Evolutionary conservation across 2,888 invertebrate genomes (phyloP), one percentile per base, ranked within the genome.

Genomic region (Caenorhabditis panamensis): DNA sequence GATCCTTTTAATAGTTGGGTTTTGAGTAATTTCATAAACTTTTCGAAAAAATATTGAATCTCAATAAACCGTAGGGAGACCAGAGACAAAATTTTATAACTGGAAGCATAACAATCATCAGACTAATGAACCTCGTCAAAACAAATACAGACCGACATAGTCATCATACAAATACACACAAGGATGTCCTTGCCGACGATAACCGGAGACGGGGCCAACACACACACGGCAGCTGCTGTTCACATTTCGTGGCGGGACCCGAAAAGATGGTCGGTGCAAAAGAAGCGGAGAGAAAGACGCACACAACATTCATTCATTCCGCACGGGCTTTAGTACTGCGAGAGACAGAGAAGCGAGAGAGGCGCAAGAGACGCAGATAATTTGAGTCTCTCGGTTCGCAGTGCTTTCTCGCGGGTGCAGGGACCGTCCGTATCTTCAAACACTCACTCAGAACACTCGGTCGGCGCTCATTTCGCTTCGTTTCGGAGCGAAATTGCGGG

Each of bases 391-490:
- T 37, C 26, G 47, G 62, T 63, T 63, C 63, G 18, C 51, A 5
- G 20, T 20, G 41, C 13, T 13, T 41, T 16, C 8, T 41, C 5
- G 26, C 44, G 13, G 26, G 41, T 41, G 44, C 28, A 66, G 66
- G 75, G 58, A 59, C 41, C 59, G 24, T 59, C 59, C 26, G 26
- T n/a, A n/a, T 62, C 54, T 53, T 62, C 62, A 71, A 71, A 71
- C 62, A 71, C 71, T 71, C 71, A 63, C n/a, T n/a, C 71, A 71
- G 71, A 71, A 71, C 71, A 71, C 62, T 71, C 71, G 51, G 51
- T 59, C 51, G 22, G 4, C 11, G 16, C 36, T 36, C 68, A 47
- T 59, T 59, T 59, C 36, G 28, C 5, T 16, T 41, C 9, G 13
- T 31, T 31, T 31, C 41, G 41, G 13, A 13, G 13, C 41, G 41